These are phyloP conservation scores for Alaudala cheleensis DNA, from an alignment of 2,113 vertebrate genomes.

Conservation along the genomic window DNA sequence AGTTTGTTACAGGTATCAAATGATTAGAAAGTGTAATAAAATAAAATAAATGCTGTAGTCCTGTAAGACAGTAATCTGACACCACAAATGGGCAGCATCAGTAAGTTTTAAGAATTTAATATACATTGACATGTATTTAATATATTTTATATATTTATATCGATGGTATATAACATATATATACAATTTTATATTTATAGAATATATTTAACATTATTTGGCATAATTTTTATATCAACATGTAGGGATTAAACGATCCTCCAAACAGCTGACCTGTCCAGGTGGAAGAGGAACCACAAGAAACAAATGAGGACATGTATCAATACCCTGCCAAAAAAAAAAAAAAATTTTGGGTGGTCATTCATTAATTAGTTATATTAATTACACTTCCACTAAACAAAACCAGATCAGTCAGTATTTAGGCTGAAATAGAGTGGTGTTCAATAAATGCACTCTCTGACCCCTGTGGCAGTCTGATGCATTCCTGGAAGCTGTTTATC, in stretches of 20 bases:
- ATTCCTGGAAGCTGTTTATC: constrained; percentile 29
- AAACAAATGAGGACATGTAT: neutral
- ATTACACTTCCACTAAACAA: constrained; percentile 5
- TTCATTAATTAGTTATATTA: constrained; percentile 4
- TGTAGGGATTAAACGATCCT: neutral
- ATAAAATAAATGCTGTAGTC: neutral
- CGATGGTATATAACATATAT: too few relatives aligned
- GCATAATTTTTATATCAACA: neutral
- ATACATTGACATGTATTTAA: too few relatives aligned
- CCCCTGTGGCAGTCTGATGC: neutral
- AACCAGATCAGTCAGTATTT: constrained; percentile 1
- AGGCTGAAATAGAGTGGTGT: neutral
- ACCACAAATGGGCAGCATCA: neutral
- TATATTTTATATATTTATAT: too few relatives aligned
- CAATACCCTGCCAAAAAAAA: fast-evolving
- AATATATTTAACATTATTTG: neutral
- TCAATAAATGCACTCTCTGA: constrained; percentile 11
- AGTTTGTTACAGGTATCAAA: neutral
- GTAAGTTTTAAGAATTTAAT: neutral
- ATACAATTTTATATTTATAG: too few relatives aligned
- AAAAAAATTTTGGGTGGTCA: neutral
- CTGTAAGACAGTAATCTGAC: neutral
- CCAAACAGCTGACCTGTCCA: neutral
- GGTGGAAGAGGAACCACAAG: neutral
- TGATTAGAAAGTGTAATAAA: neutral